Base-by-base conservation (phyloP, 64 coral and sea anemone genomes). In the Astreopora myriophthalma region DNA sequence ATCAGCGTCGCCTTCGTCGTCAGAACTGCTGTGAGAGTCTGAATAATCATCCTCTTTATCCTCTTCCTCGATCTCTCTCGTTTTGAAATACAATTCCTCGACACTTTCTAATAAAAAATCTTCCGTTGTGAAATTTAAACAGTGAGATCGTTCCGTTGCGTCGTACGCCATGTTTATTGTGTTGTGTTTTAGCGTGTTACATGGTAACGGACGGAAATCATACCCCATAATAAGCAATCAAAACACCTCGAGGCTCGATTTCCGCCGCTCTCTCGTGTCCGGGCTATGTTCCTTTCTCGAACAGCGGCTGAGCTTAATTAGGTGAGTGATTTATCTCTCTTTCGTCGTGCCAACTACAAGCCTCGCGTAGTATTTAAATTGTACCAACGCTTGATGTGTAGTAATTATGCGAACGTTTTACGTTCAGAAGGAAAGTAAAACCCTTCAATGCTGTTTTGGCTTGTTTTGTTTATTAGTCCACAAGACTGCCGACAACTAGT, bases 341-440 rank as follows among this genome's bases (percentile, higher is more conserved):
- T 39, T 74, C 71, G 31, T 39, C 14, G 34, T 74, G 71, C 71
- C 71, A 74, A 74, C 34, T 74, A 38, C 22, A 74, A 74, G 71
- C 71, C 71, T 37, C 17, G 20, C 19, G 71, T 74, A 74, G 32
- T 74, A 74, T 74, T 74, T 74, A 74, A 74, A 74, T 74, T 1
- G 71, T 74, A 4, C 71, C 9, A 74, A 13, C 32, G 71, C 71
- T 74, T 74, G 71, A 39, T 74, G 22, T 62, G 57, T 62, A 17
- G 34, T 39, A 74, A 74, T 74, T 37, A 74, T 74, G 71, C 71
- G 19, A 74, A 39, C 71, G 36, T 74, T 74, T 74, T 74, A 74
- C 34, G 32, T 4, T 37, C 34, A 35, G 31, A 17, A 35, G 31
- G 31, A 35, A 74, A 74, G 34, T 74, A 39, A 4, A 38, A 35